These are phyloP conservation scores for Epinotia ramella DNA, from an alignment of 2,888 invertebrate genomes.

Conservation along the genomic window DNA sequence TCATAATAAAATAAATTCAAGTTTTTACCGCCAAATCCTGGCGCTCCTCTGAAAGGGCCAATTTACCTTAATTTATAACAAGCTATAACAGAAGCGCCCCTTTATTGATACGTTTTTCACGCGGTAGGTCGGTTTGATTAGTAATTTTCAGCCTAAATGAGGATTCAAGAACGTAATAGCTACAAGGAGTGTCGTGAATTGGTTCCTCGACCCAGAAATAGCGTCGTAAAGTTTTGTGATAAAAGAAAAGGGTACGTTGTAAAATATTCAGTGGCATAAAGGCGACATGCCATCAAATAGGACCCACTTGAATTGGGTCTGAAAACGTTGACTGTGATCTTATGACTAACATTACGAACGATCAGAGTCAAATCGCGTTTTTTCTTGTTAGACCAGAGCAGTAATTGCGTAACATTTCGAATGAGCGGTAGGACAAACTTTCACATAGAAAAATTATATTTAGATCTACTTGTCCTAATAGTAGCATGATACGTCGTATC, in stretches of 20 bases:
- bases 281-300: slow-evolving; percentile 20
- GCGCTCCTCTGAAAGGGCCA: slow-evolving; percentile 4
- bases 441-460: too few species aligned
- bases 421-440: too few species aligned
- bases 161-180: slow-evolving; percentile 29
- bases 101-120: slow-evolving; percentile 32
- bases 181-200: slow-evolving; percentile 27
- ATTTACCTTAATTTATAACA: slow-evolving; percentile 28
- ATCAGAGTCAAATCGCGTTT: neutral
- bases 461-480: too few species aligned
- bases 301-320: slow-evolving; percentile 16
- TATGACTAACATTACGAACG: neutral
- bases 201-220: slow-evolving; percentile 20
- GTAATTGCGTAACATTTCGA: too few species aligned
- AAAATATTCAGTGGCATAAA: slow-evolving; percentile 26
- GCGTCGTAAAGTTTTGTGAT: slow-evolving; percentile 41
- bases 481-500: too few species aligned
- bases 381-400: too few species aligned
- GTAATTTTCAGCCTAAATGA: slow-evolving; percentile 35
- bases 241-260: slow-evolving; percentile 17
- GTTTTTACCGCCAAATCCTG: slow-evolving; percentile 2
- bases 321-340: neutral
- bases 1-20: slow-evolving; percentile 1
- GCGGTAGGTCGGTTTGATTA: slow-evolving; percentile 23
- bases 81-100: slow-evolving; percentile 26